Conservation (phyloP, 2,888 invertebrate genomes). For the Eretmocerus hayati region DNA sequence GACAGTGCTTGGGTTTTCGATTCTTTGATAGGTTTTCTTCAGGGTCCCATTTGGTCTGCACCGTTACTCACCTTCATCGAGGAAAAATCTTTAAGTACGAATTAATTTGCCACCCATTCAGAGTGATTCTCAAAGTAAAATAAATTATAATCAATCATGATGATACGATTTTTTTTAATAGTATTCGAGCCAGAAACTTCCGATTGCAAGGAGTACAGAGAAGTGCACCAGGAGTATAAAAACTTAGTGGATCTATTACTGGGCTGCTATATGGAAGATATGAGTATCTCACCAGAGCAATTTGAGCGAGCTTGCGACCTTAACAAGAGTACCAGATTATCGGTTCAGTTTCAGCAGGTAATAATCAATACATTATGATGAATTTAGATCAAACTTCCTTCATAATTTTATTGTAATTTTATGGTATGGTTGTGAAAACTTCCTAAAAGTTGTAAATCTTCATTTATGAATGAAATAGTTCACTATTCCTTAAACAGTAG, state of each 20-base stretch:
- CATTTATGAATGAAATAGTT: too few species aligned
- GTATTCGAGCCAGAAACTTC: conserved; percentile 77
- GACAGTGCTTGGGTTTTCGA: conserved; percentile 87
- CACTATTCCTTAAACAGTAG: too few species aligned
- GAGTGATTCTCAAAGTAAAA: background rate
- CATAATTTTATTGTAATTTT: too few species aligned
- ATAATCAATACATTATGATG: too few species aligned
- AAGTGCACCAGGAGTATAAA: conserved; percentile 79
- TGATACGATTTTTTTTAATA: too few species aligned
- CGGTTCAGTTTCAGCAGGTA: conserved; percentile 53
- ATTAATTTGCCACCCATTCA: background rate
- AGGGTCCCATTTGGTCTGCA: conserved; percentile 88
- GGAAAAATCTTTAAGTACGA: conserved; percentile 79
- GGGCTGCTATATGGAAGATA: conserved; percentile 87
- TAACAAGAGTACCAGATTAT: conserved; percentile 46
- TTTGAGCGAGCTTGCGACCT: conserved; percentile 71
- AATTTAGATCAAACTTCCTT: too few species aligned
- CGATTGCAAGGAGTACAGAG: conserved; percentile 69
- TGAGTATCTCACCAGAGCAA: conserved; percentile 80
- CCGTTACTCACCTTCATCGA: conserved; percentile 87
- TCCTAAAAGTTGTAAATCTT: too few species aligned
- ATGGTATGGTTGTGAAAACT: too few species aligned
- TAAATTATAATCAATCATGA: background rate
- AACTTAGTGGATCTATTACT: conserved; percentile 85
- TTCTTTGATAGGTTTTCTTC: conserved; percentile 81